phyloP scores from a whole-genome alignment of 2,113 vertebrate species.

The Vidua macroura region DNA sequence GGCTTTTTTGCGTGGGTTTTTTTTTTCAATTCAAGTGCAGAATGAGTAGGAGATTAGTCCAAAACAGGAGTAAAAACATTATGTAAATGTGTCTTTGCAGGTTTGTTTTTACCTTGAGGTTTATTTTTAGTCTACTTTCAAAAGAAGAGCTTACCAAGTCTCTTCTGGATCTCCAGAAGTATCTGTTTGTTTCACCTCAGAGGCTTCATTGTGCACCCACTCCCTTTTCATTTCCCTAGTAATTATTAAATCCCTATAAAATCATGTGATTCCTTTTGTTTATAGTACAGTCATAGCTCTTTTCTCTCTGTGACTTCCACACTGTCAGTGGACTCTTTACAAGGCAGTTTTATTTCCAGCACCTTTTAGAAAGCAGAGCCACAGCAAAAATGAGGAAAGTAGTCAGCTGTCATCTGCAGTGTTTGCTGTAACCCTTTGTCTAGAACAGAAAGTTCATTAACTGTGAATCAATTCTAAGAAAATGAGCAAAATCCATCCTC shows the following conservation, averaged over 20 bases:
- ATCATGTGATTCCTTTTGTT: neutral
- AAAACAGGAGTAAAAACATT: neutral
- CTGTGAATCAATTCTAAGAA: neutral
- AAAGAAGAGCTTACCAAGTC: neutral
- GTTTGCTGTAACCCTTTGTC: neutral
- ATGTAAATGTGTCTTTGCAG: neutral
- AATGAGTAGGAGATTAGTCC: neutral
- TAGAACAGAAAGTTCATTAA: neutral
- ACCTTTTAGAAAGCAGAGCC: neutral
- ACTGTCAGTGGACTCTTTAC: neutral
- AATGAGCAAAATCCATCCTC: neutral
- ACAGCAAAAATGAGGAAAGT: neutral
- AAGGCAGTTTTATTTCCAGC: neutral
- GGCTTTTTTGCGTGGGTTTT: fast-evolving
- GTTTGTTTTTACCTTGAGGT: neutral
- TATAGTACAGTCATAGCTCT: neutral
- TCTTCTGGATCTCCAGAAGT: neutral
- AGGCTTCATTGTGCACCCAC: neutral
- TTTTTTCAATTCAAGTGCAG: neutral
- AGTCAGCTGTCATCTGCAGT: neutral
- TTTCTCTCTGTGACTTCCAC: neutral
- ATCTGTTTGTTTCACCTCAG: neutral
- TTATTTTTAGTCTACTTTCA: neutral
- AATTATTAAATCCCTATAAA: neutral
- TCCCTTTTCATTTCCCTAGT: neutral